phyloP scores from a whole-genome alignment of 2,797 vertebrate genomes.

The Odontamblyopus rebecca region DNA sequence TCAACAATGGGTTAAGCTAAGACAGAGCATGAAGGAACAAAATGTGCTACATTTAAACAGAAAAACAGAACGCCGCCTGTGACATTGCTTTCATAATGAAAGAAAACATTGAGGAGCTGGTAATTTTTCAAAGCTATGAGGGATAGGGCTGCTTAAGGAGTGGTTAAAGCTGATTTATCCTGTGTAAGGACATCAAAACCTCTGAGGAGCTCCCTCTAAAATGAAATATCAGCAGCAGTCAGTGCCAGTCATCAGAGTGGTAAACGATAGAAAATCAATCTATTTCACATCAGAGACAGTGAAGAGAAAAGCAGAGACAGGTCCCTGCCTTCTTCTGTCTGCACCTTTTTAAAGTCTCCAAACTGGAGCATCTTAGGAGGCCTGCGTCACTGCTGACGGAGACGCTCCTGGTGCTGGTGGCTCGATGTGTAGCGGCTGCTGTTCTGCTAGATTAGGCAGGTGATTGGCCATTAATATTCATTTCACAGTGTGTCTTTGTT shows the following conservation, averaged over 20 bases:
- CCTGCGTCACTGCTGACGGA: slow-evolving; percentile 57
- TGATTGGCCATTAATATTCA: slow-evolving; percentile 80
- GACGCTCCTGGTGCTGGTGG: slow-evolving; percentile 42
- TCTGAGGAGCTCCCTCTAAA: slow-evolving; percentile 70
- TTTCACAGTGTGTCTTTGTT: slow-evolving; percentile 77
- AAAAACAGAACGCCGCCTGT: slow-evolving; percentile 20
- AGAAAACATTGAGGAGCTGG: slow-evolving; percentile 23
- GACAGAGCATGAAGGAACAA: slow-evolving; percentile 15
- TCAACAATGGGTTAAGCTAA: slow-evolving; percentile 43
- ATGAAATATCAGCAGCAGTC: slow-evolving; percentile 78
- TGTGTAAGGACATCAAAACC: slow-evolving; percentile 61
- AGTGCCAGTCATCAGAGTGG: slow-evolving; percentile 75
- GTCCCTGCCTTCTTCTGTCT: slow-evolving; percentile 45
- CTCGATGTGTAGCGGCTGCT: slow-evolving; percentile 67
- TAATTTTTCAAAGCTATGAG: slow-evolving; percentile 27
- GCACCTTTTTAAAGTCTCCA: slow-evolving; percentile 39
- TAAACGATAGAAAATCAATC: slow-evolving; percentile 80
- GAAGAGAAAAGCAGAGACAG: slow-evolving; percentile 57
- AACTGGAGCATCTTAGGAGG: slow-evolving; percentile 44
- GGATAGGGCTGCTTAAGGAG: slow-evolving; percentile 45
- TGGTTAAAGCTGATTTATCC: slow-evolving; percentile 77
- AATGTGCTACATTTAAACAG: slow-evolving; percentile 13
- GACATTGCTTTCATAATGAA: slow-evolving; percentile 16
- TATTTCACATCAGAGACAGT: slow-evolving; percentile 74
- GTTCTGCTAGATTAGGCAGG: slow-evolving; percentile 73